phyloP scores from a whole-genome alignment of 2,888 invertebrate genomes.

The Himalopsyche anomala region DNA sequence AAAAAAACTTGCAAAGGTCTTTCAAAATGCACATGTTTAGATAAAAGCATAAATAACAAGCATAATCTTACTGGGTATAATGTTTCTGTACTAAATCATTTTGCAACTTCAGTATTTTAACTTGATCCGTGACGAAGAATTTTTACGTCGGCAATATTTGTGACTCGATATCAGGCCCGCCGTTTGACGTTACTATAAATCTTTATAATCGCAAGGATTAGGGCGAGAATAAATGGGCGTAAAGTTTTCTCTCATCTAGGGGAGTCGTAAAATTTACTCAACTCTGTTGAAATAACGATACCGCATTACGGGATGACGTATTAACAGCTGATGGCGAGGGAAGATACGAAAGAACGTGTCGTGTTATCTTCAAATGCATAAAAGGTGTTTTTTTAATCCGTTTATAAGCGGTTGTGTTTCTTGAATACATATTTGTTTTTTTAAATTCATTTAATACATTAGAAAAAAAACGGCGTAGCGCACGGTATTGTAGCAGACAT shows the following conservation, averaged over 20 bases:
- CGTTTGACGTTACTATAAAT: background rate
- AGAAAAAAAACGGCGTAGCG: too few species aligned
- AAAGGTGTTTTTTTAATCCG: background rate
- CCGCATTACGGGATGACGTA: background rate
- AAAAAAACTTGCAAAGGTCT: too few species aligned
- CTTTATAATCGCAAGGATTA: slow-evolving; percentile 5
- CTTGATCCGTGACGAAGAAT: too few species aligned
- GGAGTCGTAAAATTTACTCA: background rate
- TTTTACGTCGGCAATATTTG: too few species aligned
- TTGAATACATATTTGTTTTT: background rate
- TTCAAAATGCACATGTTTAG: too few species aligned
- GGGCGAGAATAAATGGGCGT: background rate
- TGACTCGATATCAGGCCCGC: too few species aligned
- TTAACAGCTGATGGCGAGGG: background rate
- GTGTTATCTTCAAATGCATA: background rate
- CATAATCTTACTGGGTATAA: too few species aligned
- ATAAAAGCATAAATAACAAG: too few species aligned
- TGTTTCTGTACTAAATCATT: too few species aligned
- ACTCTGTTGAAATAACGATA: background rate
- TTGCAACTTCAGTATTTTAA: too few species aligned
- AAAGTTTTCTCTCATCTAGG: slow-evolving; percentile 13
- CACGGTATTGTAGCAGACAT: too few species aligned
- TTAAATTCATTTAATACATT: too few species aligned
- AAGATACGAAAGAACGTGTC: slow-evolving; percentile 14
- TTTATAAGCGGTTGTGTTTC: background rate